Evolutionary conservation across 2,797 vertebrate genomes (phyloP).

Genomic region (Myotis vivesi): DNA sequence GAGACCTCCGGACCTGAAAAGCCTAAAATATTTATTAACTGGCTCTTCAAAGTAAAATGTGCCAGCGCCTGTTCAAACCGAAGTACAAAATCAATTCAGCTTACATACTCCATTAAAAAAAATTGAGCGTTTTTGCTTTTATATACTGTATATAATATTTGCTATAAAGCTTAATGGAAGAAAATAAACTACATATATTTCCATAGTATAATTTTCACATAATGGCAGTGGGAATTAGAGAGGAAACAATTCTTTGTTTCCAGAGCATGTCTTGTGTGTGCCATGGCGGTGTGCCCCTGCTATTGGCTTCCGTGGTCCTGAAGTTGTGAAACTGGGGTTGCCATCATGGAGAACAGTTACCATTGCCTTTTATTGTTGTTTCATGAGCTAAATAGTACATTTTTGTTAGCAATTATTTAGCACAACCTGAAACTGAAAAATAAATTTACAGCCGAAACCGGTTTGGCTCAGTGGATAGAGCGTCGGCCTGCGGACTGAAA

Average conservation of each 20-base stretch:
- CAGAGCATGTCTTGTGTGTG: not conserved
- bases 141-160: not conserved
- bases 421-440: constrained; percentile 69
- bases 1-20: not conserved
- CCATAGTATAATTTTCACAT: constrained; percentile 17
- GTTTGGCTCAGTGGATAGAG: too few species aligned
- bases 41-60: not conserved
- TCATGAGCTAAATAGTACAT: constrained; percentile 77
- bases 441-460: constrained; percentile 79
- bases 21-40: not conserved
- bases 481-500: too few species aligned
- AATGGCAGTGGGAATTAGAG: constrained; percentile 9
- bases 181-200: constrained; percentile 31
- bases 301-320: constrained; percentile 60
- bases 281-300: not conserved
- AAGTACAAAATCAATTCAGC: not conserved
- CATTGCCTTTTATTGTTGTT: constrained; percentile 64
- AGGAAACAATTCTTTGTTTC: constrained; percentile 66
- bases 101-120: not conserved
- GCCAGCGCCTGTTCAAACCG: not conserved
- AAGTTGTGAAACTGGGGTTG: constrained; percentile 54
- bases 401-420: constrained; percentile 82
- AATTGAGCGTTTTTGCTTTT: not conserved
- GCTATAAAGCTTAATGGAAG: constrained; percentile 10
- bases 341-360: constrained; percentile 48